Base-by-base conservation (phyloP, 2,797 vertebrate genomes). In the Parotocinclus haroldoi region DNA sequence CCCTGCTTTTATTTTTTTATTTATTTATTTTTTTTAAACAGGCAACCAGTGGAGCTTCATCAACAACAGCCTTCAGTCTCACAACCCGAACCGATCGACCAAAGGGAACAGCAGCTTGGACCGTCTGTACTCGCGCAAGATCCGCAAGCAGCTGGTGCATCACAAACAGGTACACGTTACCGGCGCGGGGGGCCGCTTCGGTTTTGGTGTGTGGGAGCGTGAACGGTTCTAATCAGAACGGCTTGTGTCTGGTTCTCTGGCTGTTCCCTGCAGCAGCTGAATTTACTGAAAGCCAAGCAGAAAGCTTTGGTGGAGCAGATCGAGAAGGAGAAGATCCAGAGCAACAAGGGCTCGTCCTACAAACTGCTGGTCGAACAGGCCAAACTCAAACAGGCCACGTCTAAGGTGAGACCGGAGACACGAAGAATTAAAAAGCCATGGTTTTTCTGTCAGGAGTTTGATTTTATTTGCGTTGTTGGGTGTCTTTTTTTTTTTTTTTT, bases 21-120 rank as follows among this genome's bases (percentile, higher is more conserved):
- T n/a, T n/a, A n/a, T n/a, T n/a, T n/a, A n/a, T n/a, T n/a, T n/a
- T n/a, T n/a, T n/a, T n/a, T n/a, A n/a, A 18, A 19, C 27, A 99
- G 97, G 96, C 63, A 98, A 95, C 80, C 97, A 99, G 76, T 99
- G 97, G 97, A 99, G 96, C 88, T 99, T 99, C 82, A 98, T 99
- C 82, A 99, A 98, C 70, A 99, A 99, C 77, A 99, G 88, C 78
- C 91, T 99, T 63, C 97, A 99, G 76, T 96, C 95, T 56, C 96
- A 98, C 79, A 96, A 87, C 76, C 85, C 93, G 66, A 94, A 79
- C 86, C 88, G 96, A 68, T 92, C 95, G 8, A 87, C 93, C 68
- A 99, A 99, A 90, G 93, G 95, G 82, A 94, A 85, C 88, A 97
- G 94, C 86, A 99, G 96, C 75, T 89, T 99, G 18, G 96, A 99